Evolutionary conservation across 35 echinoderm and acorn worm species (phyloP).

Genomic region (Apostichopus parvimensis): DNA sequence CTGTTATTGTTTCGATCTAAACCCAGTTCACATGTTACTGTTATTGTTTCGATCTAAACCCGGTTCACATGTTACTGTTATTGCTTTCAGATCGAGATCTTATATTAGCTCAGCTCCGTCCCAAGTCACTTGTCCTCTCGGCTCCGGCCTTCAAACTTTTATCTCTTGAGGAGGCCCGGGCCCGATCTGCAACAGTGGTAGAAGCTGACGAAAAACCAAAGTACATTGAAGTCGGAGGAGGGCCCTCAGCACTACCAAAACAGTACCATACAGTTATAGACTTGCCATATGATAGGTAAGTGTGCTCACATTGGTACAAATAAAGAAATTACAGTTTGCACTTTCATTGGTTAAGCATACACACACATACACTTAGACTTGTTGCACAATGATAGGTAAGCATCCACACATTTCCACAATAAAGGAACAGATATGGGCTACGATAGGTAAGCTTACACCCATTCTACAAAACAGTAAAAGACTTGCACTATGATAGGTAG

Average conservation of each 20-base stretch:
- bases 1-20: no score
- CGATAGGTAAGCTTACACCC: neutral
- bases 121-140: constrained; percentile 86
- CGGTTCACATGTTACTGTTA: no score
- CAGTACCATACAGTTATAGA: constrained; percentile 97
- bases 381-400: constrained; percentile 2
- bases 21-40: no score
- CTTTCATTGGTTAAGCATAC: neutral
- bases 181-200: constrained; percentile 45
- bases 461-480: neutral
- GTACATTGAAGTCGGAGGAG: constrained; percentile 95
- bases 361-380: neutral
- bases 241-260: constrained; percentile 83
- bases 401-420: neutral
- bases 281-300: constrained; percentile 70
- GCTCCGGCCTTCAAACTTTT: constrained; percentile 56
- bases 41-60: no score
- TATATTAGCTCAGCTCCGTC: constrained; percentile 42
- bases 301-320: no score
- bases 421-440: neutral
- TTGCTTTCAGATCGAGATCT: no score
- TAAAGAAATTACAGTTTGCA: no score
- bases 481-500: neutral
- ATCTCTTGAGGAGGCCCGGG: constrained; percentile 86
- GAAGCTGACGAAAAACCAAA: constrained; percentile 75